Evolutionary conservation across 2,888 invertebrate genomes (phyloP).

Genomic region (Venustoraphidia nigricollis): DNA sequence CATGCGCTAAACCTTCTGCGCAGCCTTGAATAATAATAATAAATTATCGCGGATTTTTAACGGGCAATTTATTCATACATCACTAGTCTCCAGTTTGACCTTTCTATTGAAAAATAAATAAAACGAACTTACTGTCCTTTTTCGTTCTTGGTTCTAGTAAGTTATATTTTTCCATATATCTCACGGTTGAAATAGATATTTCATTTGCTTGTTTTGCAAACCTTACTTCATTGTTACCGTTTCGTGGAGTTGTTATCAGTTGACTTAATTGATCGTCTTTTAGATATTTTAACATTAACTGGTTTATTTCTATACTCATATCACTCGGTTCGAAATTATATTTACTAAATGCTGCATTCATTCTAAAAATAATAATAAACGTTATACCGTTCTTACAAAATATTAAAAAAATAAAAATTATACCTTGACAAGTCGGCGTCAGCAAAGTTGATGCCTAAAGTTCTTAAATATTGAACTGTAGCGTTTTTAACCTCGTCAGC

Average conservation of each 20-base stretch:
- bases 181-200: constrained; percentile 54
- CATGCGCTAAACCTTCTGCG: too few species aligned
- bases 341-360: constrained; percentile 3
- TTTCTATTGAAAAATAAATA: too few species aligned
- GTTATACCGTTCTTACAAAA: neutral
- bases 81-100: too few species aligned
- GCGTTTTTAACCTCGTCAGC: constrained; percentile 21
- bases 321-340: constrained; percentile 22
- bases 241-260: constrained; percentile 19
- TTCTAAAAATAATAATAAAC: neutral
- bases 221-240: constrained; percentile 14
- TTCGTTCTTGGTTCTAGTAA: constrained; percentile 24
- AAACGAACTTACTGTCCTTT: constrained; percentile 11
- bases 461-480: constrained; percentile 22
- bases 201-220: constrained; percentile 30
- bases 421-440: constrained; percentile 10
- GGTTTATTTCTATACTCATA: constrained; percentile 37
- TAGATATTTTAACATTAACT: constrained; percentile 37
- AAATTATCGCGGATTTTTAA: too few species aligned
- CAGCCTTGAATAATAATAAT: too few species aligned
- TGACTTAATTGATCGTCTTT: constrained; percentile 30
- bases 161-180: constrained; percentile 54
- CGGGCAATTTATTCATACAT: too few species aligned
- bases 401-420: neutral
- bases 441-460: constrained; percentile 22